phyloP scores from a whole-genome alignment of 2,797 vertebrate genomes.

The Girardinus metallicus region DNA sequence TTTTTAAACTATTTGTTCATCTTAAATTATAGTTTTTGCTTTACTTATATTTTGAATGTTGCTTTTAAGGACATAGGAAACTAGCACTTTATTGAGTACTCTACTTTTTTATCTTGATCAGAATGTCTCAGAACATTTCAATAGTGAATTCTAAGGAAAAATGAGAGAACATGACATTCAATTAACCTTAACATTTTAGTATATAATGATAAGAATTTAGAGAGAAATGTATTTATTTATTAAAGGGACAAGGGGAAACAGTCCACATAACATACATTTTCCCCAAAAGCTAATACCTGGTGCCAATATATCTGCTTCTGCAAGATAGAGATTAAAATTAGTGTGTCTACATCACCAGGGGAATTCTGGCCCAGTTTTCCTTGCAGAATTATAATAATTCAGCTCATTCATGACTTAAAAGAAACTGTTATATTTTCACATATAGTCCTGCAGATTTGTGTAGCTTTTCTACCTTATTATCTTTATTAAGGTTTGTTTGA shows the following conservation, averaged over 20 bases:
- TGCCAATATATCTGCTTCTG: neutral
- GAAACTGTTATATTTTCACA: neutral
- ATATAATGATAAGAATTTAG: neutral
- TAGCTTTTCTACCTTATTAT: neutral
- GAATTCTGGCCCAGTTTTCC: neutral
- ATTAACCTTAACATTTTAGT: neutral
- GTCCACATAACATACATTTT: neutral
- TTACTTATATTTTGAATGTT: neutral
- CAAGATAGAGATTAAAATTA: neutral
- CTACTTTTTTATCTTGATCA: neutral
- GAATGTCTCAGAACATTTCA: neutral
- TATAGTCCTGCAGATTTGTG: neutral
- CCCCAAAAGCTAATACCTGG: neutral
- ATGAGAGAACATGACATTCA: neutral
- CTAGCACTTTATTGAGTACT: too few relatives aligned
- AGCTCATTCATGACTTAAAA: neutral
- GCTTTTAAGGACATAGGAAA: too few relatives aligned
- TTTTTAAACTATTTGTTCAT: neutral
- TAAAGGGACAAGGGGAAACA: too few relatives aligned
- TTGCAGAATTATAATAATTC: neutral
- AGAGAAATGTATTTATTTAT: neutral
- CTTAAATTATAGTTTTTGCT: neutral
- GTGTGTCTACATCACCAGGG: neutral
- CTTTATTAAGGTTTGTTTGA: neutral
- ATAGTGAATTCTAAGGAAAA: neutral